Evolutionary conservation across 2,113 vertebrate genomes (phyloP), one percentile per base, ranked within the genome.

Genomic region (Abramis brama): DNA sequence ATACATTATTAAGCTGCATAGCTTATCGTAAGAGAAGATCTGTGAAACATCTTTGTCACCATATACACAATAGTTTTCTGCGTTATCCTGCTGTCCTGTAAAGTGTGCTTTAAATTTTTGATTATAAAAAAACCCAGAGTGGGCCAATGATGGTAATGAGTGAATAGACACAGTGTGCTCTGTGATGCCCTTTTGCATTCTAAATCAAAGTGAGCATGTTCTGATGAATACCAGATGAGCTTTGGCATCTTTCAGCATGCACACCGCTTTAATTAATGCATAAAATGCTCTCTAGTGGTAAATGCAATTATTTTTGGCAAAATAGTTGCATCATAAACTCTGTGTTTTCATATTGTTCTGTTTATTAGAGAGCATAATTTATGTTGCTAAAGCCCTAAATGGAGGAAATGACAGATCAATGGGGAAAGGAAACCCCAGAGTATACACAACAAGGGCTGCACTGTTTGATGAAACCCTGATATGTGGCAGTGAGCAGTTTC

Each of bases 151-250:
- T 68, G 68, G 47, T 87, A 87, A 83, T 80, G 83, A 87, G 74
- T 75, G 57, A 79, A 83, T 64, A 86, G 71, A 82, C 85, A 85
- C 62, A 57, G 25, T 77, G 50, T 87, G 83, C 85, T 87, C 79
- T 85, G 64, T 43, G 43, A 60, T 85, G 79, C 57, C 83, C 73
- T 83, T 87, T 80, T 79, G 78, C 86, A 89, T 89, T 87, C 80
- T 76, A 66, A 80, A 83, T 55, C 79, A 60, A 79, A 84, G 60
- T 75, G 33, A 55, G 73, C 15, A 60, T n/a, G 57, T 78, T 71
- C 50, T 86, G 39, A 62, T 77, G 87, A 79, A 87, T 90, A 70
- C 68, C 57, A 33, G 86, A 90, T 87, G 71, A 88, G 85, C 59
- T 70, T 76, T 68, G 59, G 70, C 70, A 85, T 84, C 83, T 68